Evolutionary conservation across 2,797 vertebrate species (phyloP).

Genomic region (Microchirus variegatus): DNA sequence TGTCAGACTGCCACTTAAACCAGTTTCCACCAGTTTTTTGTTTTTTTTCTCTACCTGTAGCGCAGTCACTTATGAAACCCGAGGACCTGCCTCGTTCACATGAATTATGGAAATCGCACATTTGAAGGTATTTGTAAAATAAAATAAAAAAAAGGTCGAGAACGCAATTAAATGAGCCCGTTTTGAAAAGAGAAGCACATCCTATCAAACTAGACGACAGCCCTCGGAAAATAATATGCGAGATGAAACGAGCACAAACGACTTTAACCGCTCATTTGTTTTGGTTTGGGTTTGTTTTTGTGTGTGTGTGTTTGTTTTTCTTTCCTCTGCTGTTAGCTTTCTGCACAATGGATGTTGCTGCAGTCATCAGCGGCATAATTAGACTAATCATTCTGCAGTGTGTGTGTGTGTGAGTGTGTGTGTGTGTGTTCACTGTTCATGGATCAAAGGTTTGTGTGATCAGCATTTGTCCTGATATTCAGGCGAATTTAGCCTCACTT

Average conservation of each 20-base stretch:
- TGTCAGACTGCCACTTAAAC: slow-evolving; percentile 49
- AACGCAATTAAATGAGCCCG: slow-evolving; percentile 69
- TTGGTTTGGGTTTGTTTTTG: neutral
- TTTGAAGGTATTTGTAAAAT: slow-evolving; percentile 57
- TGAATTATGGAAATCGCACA: slow-evolving; percentile 71
- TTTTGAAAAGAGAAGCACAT: slow-evolving; percentile 58
- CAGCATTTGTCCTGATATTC: slow-evolving; percentile 35
- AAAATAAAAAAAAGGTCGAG: slow-evolving; percentile 47
- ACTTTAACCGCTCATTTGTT: slow-evolving; percentile 48
- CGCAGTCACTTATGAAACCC: slow-evolving; percentile 65
- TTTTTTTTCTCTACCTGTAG: slow-evolving; percentile 39
- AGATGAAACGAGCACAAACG: slow-evolving; percentile 53
- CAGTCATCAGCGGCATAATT: slow-evolving; percentile 54
- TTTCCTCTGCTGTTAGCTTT: slow-evolving; percentile 35
- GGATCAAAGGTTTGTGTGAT: slow-evolving; percentile 57
- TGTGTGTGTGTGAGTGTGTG: too few species aligned
- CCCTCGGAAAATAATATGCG: slow-evolving; percentile 49
- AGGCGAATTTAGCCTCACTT: slow-evolving; percentile 50
- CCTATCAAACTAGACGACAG: slow-evolving; percentile 62
- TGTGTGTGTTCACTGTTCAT: slow-evolving; percentile 44
- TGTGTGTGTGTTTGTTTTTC: neutral
- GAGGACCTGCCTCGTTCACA: slow-evolving; percentile 64
- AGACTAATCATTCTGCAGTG: slow-evolving; percentile 52
- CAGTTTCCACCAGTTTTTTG: slow-evolving; percentile 48
- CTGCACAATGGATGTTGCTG: slow-evolving; percentile 46